These are phyloP conservation scores for Aethes cnicana DNA, from an alignment of 2,888 invertebrate species.

Conservation along the genomic window DNA sequence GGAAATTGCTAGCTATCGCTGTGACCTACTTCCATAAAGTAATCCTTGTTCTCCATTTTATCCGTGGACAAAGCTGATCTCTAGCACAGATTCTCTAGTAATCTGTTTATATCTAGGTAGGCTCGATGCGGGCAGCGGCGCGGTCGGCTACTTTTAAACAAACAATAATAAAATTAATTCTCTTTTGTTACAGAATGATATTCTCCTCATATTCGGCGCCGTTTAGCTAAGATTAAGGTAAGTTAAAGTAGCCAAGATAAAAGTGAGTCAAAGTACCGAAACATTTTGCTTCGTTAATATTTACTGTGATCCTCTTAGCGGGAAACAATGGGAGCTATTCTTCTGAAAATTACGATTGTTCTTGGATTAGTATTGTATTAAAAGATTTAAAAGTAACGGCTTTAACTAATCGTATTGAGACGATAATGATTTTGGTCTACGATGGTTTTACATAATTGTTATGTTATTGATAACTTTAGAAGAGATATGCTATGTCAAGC, in stretches of 20 bases:
- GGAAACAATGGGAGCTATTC: conserved; percentile 16
- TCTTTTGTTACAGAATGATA: conserved; percentile 75
- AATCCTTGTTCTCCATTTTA: too few relatives aligned
- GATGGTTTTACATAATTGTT: too few relatives aligned
- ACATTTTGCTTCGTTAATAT: conserved; percentile 24
- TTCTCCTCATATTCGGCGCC: conserved; percentile 75
- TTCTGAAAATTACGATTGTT: conserved; percentile 16
- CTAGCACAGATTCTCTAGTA: too few relatives aligned
- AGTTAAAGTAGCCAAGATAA: conserved; percentile 58
- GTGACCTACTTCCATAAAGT: too few relatives aligned
- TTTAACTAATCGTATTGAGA: too few relatives aligned
- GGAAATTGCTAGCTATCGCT: too few relatives aligned
- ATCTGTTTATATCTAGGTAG: conserved; percentile 16
- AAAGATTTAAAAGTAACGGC: too few relatives aligned
- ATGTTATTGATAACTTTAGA: too few relatives aligned
- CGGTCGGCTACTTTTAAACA: conserved; percentile 9
- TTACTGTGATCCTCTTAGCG: conserved; percentile 18
- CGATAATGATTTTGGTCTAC: too few relatives aligned
- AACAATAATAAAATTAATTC: conserved; percentile 29
- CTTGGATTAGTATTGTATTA: not conserved
- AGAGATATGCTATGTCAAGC: too few relatives aligned
- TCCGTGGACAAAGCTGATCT: too few relatives aligned
- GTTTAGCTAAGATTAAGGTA: conserved; percentile 75
- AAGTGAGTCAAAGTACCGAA: conserved; percentile 50
- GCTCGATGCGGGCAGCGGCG: conserved; percentile 6